phyloP scores from a whole-genome alignment of 2,888 invertebrate genomes.

The Diadegma fenestrale region DNA sequence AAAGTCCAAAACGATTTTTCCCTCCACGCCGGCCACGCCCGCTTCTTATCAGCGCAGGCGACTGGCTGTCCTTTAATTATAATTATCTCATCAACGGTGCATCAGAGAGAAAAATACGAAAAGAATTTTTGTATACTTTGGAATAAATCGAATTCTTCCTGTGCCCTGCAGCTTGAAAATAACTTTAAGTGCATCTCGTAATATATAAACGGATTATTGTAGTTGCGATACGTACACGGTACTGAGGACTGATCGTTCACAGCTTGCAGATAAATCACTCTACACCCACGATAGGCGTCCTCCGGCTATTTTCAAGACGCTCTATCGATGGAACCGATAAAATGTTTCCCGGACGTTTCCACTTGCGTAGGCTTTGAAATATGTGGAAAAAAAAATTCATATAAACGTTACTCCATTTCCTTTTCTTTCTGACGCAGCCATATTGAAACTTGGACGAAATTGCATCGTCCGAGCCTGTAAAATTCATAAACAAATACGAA shows the following conservation, averaged over 20 bases:
- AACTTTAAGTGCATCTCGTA: not conserved
- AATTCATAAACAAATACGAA: slow-evolving; percentile 5
- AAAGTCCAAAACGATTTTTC: not conserved
- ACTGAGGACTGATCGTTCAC: slow-evolving; percentile 40
- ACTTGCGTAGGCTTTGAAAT: slow-evolving; percentile 9
- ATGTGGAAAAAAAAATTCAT: not conserved
- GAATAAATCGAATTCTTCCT: not conserved
- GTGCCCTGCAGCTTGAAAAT: not conserved
- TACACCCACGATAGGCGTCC: slow-evolving; percentile 67
- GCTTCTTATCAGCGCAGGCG: not conserved
- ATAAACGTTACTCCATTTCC: not conserved
- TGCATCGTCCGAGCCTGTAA: not conserved
- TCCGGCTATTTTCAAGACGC: slow-evolving; percentile 78
- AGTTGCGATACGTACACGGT: slow-evolving; percentile 1
- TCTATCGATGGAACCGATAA: slow-evolving; percentile 80
- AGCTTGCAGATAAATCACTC: slow-evolving; percentile 83
- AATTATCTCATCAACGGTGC: slow-evolving; percentile 5
- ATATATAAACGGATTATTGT: slow-evolving; percentile 14
- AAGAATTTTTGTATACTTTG: not conserved
- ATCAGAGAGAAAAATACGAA: not conserved
- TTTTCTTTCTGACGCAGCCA: not conserved
- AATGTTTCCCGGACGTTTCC: slow-evolving; percentile 50
- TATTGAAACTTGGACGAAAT: not conserved
- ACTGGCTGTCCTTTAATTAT: not conserved
- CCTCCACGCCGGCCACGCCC: not conserved